These are phyloP conservation scores for Oncorhynchus clarkii DNA, from an alignment of 2,113 vertebrate genomes.

Conservation along the genomic window DNA sequence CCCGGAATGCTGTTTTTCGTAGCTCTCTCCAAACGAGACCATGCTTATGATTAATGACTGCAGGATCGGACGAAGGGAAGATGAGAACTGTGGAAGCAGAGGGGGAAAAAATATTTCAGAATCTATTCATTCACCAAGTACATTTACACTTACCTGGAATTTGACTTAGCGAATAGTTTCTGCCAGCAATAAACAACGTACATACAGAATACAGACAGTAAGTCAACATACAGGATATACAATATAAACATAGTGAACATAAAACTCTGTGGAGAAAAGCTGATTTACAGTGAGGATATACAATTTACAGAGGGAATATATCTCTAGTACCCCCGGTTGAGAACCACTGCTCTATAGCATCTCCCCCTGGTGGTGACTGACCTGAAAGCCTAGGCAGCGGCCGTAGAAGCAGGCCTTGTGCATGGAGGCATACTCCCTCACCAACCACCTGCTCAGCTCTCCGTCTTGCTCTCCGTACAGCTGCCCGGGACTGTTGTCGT, in stretches of 20 bases:
- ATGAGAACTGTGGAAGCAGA: conserved; percentile 73
- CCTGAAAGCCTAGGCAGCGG: conserved; percentile 91
- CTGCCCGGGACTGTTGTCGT: conserved; percentile 70
- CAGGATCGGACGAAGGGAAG: conserved; percentile 83
- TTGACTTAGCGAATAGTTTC: too few species aligned
- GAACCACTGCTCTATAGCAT: too few species aligned
- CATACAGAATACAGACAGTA: too few species aligned
- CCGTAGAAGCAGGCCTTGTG: conserved; percentile 93
- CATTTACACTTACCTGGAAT: too few species aligned
- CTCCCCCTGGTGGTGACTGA: conserved; percentile 52
- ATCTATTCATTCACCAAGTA: not conserved
- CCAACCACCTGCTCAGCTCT: conserved; percentile 71
- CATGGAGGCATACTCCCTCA: conserved; percentile 84
- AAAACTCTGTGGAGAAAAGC: too few species aligned
- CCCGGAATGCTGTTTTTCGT: conserved; percentile 80
- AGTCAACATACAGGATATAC: too few species aligned
- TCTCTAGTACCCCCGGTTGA: too few species aligned
- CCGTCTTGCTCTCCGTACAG: conserved; percentile 77
- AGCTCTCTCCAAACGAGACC: conserved; percentile 88
- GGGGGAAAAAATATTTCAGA: not conserved
- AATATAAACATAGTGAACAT: too few species aligned
- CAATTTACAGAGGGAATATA: too few species aligned
- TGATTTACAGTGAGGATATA: too few species aligned
- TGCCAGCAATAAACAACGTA: too few species aligned
- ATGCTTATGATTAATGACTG: conserved; percentile 88